Evolutionary conservation across 2,797 vertebrate species (phyloP).

Genomic region (Carcharodon carcharias): DNA sequence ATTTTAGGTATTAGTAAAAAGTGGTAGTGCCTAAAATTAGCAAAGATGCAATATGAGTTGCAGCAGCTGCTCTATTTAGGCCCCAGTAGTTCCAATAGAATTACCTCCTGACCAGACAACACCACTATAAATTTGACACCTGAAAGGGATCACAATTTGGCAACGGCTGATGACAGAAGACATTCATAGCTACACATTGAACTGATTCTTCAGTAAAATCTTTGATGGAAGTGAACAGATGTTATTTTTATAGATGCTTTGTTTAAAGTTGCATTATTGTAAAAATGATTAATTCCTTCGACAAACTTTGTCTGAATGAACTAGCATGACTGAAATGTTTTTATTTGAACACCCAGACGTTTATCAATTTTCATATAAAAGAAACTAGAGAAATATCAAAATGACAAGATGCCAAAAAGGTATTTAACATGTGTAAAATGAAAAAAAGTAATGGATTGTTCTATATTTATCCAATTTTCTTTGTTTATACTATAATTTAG

Average conservation of each 20-base stretch:
- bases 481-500: background rate
- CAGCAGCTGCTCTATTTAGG: conserved; percentile 1
- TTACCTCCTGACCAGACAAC: background rate
- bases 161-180: background rate
- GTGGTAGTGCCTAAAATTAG: background rate
- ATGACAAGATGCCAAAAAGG: background rate
- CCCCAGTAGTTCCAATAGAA: background rate
- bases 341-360: background rate
- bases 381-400: background rate
- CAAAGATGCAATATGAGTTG: background rate
- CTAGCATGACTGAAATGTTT: background rate
- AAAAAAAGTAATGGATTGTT: background rate
- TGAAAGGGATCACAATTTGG: conserved; percentile 35
- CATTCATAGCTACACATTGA: background rate
- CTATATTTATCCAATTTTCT: background rate
- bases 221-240: background rate
- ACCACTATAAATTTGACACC: conserved; percentile 9
- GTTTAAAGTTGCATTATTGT: background rate
- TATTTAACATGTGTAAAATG: background rate
- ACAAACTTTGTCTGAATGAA: background rate
- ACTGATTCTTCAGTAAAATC: conserved; percentile 10
- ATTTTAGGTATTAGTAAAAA: background rate
- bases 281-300: background rate
- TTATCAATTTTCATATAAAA: background rate
- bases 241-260: background rate